Conservation (phyloP, 2,888 invertebrate genomes). For the Andrena marginata region DNA sequence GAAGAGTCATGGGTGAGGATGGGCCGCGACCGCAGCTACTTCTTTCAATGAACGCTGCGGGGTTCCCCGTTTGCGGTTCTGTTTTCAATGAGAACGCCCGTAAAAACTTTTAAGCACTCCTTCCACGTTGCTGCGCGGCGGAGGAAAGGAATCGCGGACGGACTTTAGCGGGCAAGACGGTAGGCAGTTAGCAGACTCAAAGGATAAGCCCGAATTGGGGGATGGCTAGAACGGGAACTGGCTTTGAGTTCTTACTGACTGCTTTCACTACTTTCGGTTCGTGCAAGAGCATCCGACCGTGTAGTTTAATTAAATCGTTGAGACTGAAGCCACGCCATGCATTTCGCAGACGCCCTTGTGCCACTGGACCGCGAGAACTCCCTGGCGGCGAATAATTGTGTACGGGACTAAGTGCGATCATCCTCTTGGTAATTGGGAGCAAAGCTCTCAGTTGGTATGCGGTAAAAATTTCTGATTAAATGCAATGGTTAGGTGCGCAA, state of each 20-base stretch:
- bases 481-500: neutral
- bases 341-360: conserved; percentile 52
- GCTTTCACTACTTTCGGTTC: conserved; percentile 53
- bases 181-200: conserved; percentile 62
- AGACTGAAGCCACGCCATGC: conserved; percentile 38
- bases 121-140: conserved; percentile 47
- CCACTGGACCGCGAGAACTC: conserved; percentile 19
- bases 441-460: neutral
- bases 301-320: conserved; percentile 66
- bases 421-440: neutral
- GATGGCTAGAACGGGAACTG: conserved; percentile 59
- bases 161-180: conserved; percentile 51
- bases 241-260: conserved; percentile 62
- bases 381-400: conserved; percentile 34
- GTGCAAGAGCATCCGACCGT: conserved; percentile 46
- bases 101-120: conserved; percentile 80
- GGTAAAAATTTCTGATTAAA: neutral
- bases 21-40: conserved; percentile 57
- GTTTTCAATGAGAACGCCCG: conserved; percentile 77
- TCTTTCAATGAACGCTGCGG: conserved; percentile 71
- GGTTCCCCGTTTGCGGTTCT: conserved; percentile 63
- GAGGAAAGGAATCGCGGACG: conserved; percentile 52
- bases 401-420: conserved; percentile 19
- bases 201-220: conserved; percentile 58
- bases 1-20: conserved; percentile 55